A percentile compares a stretch with the other conserved stretches of the same genome.
phyloP scores from a whole-genome alignment of 2,888 invertebrate species.

The Epirrita christyi region DNA sequence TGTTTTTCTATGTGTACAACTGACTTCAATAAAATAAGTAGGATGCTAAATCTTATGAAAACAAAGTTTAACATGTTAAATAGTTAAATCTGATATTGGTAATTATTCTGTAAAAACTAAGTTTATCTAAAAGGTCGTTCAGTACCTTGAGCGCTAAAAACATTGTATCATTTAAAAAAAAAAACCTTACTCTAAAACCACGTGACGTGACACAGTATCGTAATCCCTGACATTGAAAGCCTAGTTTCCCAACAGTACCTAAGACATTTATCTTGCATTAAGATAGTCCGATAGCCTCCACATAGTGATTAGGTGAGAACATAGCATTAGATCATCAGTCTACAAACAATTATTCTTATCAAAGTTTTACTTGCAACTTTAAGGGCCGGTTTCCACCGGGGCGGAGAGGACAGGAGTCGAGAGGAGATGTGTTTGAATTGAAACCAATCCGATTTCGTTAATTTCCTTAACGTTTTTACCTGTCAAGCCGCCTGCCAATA shows the following conservation, averaged over 20 bases:
- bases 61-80: background rate
- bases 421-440: too few relatives aligned
- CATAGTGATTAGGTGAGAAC: conserved; percentile 19
- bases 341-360: conserved; percentile 2
- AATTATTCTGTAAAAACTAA: too few relatives aligned
- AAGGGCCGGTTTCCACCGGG: too few relatives aligned
- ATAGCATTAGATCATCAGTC: conserved; percentile 20
- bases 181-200: background rate
- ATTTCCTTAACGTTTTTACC: too few relatives aligned
- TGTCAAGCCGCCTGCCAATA: too few relatives aligned
- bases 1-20: background rate
- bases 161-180: background rate
- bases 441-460: too few relatives aligned
- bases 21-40: conserved; percentile 9
- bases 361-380: too few relatives aligned
- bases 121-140: background rate
- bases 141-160: background rate
- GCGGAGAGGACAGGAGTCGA: too few relatives aligned
- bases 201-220: background rate
- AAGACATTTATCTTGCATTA: conserved; percentile 9
- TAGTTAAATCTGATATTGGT: too few relatives aligned
- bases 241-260: conserved; percentile 3
- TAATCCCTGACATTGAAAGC: conserved; percentile 6
- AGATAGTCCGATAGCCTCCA: conserved; percentile 17
- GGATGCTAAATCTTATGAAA: background rate